Percentiles rank a stretch among this genome's conserved stretches.
Conservation (phyloP, 2,113 vertebrate genomes). For the Pontoporia blainvillei region DNA sequence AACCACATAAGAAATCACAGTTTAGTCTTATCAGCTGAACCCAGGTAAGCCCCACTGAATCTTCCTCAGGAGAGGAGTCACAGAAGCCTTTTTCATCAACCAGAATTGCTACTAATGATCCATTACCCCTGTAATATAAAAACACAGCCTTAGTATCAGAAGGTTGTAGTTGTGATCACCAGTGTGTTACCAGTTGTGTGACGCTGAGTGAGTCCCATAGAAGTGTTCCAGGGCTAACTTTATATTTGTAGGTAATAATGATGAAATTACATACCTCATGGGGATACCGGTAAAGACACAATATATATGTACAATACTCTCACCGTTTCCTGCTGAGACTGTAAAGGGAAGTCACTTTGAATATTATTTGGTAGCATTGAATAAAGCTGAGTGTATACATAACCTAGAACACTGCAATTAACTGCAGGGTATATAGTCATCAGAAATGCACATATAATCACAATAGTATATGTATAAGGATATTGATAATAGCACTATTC, state of each 20-base stretch:
- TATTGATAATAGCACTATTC: neutral
- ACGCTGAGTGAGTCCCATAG: neutral
- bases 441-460: neutral
- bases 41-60: neutral
- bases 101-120: neutral
- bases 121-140: neutral
- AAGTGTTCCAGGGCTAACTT: neutral
- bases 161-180: neutral
- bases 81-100: neutral
- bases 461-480: neutral
- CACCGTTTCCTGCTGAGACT: neutral
- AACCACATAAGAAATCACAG: neutral
- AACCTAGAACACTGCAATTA: neutral
- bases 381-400: neutral
- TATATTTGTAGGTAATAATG: neutral
- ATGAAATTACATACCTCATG: neutral
- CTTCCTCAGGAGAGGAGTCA: neutral
- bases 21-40: neutral
- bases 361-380: neutral
- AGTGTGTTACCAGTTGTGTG: neutral
- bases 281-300: neutral
- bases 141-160: neutral
- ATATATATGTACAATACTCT: neutral
- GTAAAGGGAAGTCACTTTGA: neutral
- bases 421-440: neutral